A percentile compares a stretch with the other conserved stretches of the same genome.
phyloP scores from a whole-genome alignment of 2,113 vertebrate genomes.

The Dasyornis broadbenti region DNA sequence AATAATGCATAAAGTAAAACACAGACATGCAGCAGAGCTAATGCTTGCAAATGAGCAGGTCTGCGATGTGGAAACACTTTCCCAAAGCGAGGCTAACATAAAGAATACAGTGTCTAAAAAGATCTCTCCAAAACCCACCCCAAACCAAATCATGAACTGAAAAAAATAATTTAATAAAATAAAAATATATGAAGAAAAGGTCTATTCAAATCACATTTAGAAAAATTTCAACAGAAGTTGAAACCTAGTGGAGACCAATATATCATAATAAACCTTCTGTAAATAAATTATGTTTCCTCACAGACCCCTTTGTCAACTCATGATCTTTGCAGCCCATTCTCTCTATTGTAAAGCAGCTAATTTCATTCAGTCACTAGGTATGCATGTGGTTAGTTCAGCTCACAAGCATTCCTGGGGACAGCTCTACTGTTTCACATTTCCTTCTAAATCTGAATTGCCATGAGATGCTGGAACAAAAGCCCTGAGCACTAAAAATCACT shows the following conservation, averaged over 20 bases:
- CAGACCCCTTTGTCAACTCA: neutral
- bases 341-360: neutral
- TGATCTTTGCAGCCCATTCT: neutral
- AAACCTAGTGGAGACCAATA: neutral
- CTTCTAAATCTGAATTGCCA: neutral
- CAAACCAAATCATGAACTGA: neutral
- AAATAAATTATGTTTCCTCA: constrained; percentile 8
- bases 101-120: neutral
- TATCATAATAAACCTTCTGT: neutral
- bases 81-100: neutral
- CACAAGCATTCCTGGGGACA: neutral
- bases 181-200: neutral
- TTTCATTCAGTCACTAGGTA: neutral
- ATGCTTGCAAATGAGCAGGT: constrained; percentile 34
- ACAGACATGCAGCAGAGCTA: constrained; percentile 8
- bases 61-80: neutral
- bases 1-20: constrained; percentile 50
- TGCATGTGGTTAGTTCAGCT: accelerated
- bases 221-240: neutral
- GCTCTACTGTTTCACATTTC: neutral
- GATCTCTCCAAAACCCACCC: neutral
- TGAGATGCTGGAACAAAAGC: neutral
- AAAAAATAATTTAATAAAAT: neutral
- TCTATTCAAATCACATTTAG: neutral
- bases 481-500: neutral